Conservation (phyloP, 2,888 invertebrate genomes). For the Ornithoptera priamus region DNA sequence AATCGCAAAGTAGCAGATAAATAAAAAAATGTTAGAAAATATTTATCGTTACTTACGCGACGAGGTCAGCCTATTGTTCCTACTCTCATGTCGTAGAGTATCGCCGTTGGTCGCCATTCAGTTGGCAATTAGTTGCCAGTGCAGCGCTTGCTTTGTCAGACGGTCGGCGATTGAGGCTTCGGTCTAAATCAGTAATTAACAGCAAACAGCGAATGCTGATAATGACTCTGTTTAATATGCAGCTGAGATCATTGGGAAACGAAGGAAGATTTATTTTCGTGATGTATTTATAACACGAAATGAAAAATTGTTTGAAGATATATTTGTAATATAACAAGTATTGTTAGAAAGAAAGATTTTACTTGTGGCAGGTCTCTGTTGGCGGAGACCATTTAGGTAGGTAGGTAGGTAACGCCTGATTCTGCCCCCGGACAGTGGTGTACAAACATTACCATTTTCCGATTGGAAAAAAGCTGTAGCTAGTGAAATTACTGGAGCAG, state of each 20-base stretch:
- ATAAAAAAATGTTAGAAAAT: conserved; percentile 6
- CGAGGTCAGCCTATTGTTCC: conserved; percentile 15
- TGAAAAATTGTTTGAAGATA: background rate
- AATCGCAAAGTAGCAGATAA: background rate
- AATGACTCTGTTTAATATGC: conserved; percentile 15
- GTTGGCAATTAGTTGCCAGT: conserved; percentile 20
- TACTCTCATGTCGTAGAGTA: conserved; percentile 2
- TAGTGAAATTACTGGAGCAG: no score
- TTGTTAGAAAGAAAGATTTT: background rate
- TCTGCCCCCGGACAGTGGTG: no score
- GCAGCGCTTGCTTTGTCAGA: conserved; percentile 13
- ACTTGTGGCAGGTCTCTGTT: no score
- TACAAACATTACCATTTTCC: no score
- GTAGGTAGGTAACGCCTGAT: no score
- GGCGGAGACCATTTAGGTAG: no score
- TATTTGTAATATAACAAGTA: background rate
- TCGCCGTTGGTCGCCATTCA: conserved; percentile 20
- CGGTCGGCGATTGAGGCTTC: conserved; percentile 14
- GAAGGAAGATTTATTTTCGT: conserved; percentile 1
- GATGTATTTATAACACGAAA: background rate
- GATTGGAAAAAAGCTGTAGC: no score
- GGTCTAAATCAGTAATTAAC: conserved; percentile 21
- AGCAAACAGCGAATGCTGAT: conserved; percentile 11
- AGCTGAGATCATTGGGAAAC: conserved; percentile 3
- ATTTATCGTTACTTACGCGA: conserved; percentile 1